Evolutionary conservation across 2,888 invertebrate species (phyloP), one percentile per base, ranked within the genome.

Genomic region (Atrina japonica): DNA sequence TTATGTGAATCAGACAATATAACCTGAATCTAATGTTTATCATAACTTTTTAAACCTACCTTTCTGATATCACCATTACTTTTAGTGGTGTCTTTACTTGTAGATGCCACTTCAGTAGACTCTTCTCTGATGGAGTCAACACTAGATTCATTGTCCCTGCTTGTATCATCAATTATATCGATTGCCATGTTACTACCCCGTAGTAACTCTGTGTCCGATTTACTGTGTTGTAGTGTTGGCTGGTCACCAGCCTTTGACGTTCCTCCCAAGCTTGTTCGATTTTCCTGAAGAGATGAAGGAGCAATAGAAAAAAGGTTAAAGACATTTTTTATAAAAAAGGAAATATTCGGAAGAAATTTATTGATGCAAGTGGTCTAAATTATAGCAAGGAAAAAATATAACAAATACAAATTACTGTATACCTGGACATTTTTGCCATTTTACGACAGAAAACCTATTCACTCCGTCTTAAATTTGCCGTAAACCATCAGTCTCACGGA

Each of bases 121-220:
- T 7, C 35, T 7, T 35, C 35, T 35, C 11, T 55, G 27, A 41
- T 43, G 9, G 60, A 58, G 25, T 70, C 70, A 6, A 58, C 59
- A 47, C 70, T 70, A 9, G 64, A 65, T 40, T 66, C 69, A 5
- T 35, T 21, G n/a, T 66, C 66, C 49, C 47, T 45, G 58, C 66
- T 58, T n/a, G 49, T 16, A 5, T 66, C 71, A 21, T 73, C 73
- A n/a, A 60, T 50, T n/a, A 61, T 66, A 27, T 71, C 66, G 2
- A 75, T 47, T 2, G 64, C 45, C 47, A 65, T 60, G 73, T 70
- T 41, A 58, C 67, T 25, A 58, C 27, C 71, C 7, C 76, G 21
- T 29, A 78, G 67, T 16, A 79, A 69, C 21, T 78, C 81, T 7
- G 81, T 73, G 64, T 84, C 83, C 0, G 82, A 82, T 52, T 78